Percentiles rank a stretch among this genome's conserved stretches.
These are phyloP conservation scores for Argynnis bischoffii DNA, from an alignment of 2,888 invertebrate species.

Conservation along the genomic window DNA sequence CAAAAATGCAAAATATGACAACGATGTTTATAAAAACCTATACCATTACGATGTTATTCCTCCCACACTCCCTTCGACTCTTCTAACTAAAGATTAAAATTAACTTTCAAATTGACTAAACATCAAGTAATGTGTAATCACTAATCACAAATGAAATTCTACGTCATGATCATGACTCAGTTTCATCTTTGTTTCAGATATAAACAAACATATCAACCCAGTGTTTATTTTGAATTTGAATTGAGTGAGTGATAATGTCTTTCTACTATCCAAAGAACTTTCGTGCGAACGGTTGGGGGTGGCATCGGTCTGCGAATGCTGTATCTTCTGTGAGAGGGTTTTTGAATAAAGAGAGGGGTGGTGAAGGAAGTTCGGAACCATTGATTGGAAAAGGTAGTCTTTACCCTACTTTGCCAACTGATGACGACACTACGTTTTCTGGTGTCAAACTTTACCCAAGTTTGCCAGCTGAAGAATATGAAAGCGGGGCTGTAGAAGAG, in stretches of 20 bases:
- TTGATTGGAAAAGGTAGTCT: conserved; percentile 59
- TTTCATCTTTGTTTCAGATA: conserved; percentile 34
- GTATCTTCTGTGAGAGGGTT: conserved; percentile 67
- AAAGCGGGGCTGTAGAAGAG: conserved; percentile 70
- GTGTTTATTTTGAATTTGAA: conserved; percentile 23
- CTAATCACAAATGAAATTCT: conserved; percentile 10
- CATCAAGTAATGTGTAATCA: not conserved
- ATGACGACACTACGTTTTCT: conserved; percentile 65
- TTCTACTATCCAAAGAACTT: conserved; percentile 75
- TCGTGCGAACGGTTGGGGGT: conserved; percentile 75
- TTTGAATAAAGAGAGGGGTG: conserved; percentile 64
- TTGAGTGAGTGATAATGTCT: conserved; percentile 43
- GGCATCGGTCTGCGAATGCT: conserved; percentile 65
- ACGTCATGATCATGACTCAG: conserved; percentile 26
- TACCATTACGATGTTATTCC: too few relatives aligned
- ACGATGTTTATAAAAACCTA: too few relatives aligned
- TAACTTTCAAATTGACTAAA: conserved; percentile 6
- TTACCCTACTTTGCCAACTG: conserved; percentile 66
- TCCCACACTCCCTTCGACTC: too few relatives aligned
- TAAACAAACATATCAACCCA: conserved; percentile 22
- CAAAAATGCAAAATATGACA: too few relatives aligned
- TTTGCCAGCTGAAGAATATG: conserved; percentile 72
- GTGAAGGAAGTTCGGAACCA: conserved; percentile 53
- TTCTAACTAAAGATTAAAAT: conserved; percentile 3
- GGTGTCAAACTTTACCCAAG: conserved; percentile 68